Percentiles rank a stretch among this genome's conserved stretches.
These are phyloP conservation scores for Coluber constrictor DNA, from an alignment of 2,797 vertebrate species.

Conservation along the genomic window DNA sequence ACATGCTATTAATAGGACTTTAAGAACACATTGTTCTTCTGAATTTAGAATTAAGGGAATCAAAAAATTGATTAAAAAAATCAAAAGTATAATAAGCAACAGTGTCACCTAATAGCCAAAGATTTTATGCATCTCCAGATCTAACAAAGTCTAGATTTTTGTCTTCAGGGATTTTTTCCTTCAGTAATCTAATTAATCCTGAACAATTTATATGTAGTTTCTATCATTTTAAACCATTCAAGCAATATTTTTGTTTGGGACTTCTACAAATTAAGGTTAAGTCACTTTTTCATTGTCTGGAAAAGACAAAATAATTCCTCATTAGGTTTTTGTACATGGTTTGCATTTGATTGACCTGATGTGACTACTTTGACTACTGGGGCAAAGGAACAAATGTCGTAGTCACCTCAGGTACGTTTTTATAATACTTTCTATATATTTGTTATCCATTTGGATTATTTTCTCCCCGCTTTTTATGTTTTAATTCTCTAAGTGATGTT, in stretches of 20 bases:
- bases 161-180: background rate
- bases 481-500: background rate
- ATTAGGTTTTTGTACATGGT: background rate
- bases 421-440: background rate
- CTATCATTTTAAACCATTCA: background rate
- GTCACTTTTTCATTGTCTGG: background rate
- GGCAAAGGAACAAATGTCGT: slow-evolving; percentile 65
- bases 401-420: slow-evolving; percentile 68
- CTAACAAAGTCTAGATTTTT: background rate
- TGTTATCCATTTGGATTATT: background rate
- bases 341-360: background rate
- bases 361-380: slow-evolving; percentile 55
- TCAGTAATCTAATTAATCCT: background rate
- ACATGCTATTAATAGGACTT: background rate
- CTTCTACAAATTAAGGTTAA: background rate
- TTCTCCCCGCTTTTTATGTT: background rate
- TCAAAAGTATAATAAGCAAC: background rate
- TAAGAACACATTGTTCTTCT: background rate
- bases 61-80: background rate
- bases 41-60: background rate
- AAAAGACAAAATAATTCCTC: background rate
- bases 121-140: background rate
- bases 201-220: background rate
- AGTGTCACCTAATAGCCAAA: background rate
- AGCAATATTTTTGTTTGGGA: background rate